These are phyloP conservation scores for Hoplostethus atlanticus DNA, from an alignment of 2,797 vertebrate genomes.

Conservation along the genomic window DNA sequence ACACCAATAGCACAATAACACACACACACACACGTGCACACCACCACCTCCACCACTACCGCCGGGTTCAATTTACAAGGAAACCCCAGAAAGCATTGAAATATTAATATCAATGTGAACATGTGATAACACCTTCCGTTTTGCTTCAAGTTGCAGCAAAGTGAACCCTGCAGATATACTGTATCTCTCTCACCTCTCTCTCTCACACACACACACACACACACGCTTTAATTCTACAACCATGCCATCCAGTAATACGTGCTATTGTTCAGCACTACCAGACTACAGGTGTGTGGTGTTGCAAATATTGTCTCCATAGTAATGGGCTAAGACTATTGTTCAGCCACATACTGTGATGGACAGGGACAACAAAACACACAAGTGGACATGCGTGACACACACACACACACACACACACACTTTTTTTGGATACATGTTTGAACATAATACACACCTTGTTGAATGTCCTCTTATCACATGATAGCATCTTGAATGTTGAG, in stretches of 20 bases:
- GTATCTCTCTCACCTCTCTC: neutral
- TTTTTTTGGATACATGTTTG: too few relatives aligned
- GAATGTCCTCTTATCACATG: too few relatives aligned
- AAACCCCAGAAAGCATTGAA: conserved; percentile 55
- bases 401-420: neutral
- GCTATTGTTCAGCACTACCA: conserved; percentile 1
- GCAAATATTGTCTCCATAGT: conserved; percentile 39
- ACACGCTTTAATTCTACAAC: conserved; percentile 2
- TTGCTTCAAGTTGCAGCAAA: neutral
- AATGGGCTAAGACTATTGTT: conserved; percentile 16
- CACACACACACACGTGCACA: neutral
- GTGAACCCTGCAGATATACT: neutral
- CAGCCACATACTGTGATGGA: conserved; percentile 1
- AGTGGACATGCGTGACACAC: neutral
- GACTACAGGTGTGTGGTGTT: conserved; percentile 2
- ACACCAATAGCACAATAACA: conserved; percentile 3
- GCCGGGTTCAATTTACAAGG: conserved; percentile 44
- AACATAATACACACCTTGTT: too few relatives aligned
- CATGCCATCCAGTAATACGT: neutral
- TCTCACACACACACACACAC: conserved; percentile 10
- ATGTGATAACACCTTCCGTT: conserved; percentile 10
- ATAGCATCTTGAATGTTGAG: neutral
- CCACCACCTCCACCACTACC: neutral
- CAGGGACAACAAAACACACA: conserved; percentile 19
- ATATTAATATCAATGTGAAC: conserved; percentile 42